A percentile compares a stretch with the other conserved stretches of the same genome.
These are phyloP conservation scores for Pipistrellus pygmaeus DNA, from an alignment of 2,797 vertebrate species.

Conservation along the genomic window DNA sequence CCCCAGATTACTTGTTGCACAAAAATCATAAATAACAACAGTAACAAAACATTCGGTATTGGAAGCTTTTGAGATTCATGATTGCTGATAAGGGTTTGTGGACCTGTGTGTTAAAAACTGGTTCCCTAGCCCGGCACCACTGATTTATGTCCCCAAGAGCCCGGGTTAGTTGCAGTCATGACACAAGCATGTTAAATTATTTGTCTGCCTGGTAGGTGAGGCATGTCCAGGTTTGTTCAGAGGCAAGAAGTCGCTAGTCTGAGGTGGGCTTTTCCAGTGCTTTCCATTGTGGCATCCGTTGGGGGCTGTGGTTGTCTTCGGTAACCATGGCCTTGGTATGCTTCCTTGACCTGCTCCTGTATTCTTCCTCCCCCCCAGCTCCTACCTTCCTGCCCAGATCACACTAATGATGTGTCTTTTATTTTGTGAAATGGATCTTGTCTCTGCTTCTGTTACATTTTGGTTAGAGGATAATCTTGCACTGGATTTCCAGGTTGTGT, in stretches of 20 bases:
- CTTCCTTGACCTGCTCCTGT: not conserved
- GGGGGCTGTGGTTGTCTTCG: not conserved
- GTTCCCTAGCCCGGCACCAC: rapidly evolving
- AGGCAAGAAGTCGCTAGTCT: too few species aligned
- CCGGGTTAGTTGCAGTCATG: too few species aligned
- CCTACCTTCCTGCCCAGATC: not conserved
- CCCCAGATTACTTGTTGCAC: not conserved
- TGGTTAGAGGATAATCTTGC: not conserved
- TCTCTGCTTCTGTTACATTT: not conserved
- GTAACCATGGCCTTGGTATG: not conserved
- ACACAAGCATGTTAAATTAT: not conserved
- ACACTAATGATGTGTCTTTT: not conserved
- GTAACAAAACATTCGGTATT: not conserved
- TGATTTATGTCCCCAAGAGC: not conserved
- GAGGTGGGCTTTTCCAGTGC: not conserved
- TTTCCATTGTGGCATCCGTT: not conserved
- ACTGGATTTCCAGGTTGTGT: not conserved
- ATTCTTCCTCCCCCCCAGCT: not conserved
- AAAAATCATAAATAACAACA: not conserved
- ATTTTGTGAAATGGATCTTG: not conserved
- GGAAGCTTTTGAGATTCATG: not conserved
- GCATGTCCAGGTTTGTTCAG: not conserved
- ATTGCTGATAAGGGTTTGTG: not conserved
- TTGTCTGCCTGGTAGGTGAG: not conserved
- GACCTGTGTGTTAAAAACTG: not conserved